phyloP scores from a whole-genome alignment of 2,797 vertebrate species.

The Diplodus sargus region DNA sequence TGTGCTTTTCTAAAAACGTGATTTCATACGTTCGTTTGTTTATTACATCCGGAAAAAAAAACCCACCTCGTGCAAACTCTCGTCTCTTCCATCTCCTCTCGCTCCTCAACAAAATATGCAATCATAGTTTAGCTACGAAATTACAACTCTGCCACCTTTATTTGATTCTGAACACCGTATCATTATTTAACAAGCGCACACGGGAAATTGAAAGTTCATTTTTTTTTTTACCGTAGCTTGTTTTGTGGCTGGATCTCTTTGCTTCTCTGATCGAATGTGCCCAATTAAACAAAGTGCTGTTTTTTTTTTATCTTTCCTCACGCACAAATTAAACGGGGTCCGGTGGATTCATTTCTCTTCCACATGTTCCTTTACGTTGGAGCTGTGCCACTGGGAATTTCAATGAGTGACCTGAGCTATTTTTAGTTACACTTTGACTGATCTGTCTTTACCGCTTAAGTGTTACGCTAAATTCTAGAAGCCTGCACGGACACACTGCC shows the following conservation, averaged over 20 bases:
- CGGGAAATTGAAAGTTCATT: slow-evolving; percentile 55
- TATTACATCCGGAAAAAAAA: slow-evolving; percentile 11
- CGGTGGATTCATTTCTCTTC: slow-evolving; percentile 41
- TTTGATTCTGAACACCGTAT: slow-evolving; percentile 21
- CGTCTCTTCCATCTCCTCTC: slow-evolving; percentile 9
- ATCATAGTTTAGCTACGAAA: slow-evolving; percentile 24
- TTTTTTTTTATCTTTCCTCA: slow-evolving; percentile 62
- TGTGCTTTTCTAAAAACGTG: neutral
- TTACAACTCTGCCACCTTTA: slow-evolving; percentile 13
- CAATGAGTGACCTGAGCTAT: slow-evolving; percentile 74
- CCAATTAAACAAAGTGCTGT: slow-evolving; percentile 74
- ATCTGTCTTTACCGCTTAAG: slow-evolving; percentile 58
- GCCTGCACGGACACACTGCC: neutral
- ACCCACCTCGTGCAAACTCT: slow-evolving; percentile 3
- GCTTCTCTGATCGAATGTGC: slow-evolving; percentile 23
- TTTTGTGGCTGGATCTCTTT: slow-evolving; percentile 3
- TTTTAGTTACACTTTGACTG: slow-evolving; percentile 71
- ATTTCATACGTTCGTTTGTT: slow-evolving; percentile 21
- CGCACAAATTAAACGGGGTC: slow-evolving; percentile 56
- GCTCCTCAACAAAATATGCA: slow-evolving; percentile 36
- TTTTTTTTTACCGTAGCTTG: slow-evolving; percentile 41
- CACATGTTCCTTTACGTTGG: slow-evolving; percentile 59
- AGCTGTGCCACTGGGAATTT: slow-evolving; percentile 66
- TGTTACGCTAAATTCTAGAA: slow-evolving; percentile 39
- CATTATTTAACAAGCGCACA: slow-evolving; percentile 38